A percentile compares a stretch with the other conserved stretches of the same genome.
phyloP scores from a whole-genome alignment of 2,113 vertebrate species.

The Chloropsis hardwickii region DNA sequence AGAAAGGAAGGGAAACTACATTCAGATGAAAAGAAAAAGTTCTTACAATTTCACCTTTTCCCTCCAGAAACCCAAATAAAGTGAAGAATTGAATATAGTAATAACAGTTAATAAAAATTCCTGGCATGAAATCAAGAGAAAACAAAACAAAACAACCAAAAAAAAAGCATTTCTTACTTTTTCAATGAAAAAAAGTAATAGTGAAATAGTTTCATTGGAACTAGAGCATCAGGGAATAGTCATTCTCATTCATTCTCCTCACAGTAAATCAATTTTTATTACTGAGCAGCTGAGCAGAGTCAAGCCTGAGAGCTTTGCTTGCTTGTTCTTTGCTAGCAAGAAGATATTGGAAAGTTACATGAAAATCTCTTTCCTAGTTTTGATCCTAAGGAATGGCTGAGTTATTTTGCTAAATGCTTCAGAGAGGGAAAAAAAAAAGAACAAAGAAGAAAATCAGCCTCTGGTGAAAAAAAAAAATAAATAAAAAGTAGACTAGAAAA shows the following conservation, averaged over 20 bases:
- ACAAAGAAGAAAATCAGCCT: neutral
- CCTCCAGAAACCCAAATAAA: neutral
- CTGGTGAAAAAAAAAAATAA: neutral
- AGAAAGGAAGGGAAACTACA: neutral
- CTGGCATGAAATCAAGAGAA: neutral
- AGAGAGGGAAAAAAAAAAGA: neutral
- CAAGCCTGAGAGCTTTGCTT: neutral
- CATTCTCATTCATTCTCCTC: neutral
- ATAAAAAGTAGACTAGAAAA: neutral
- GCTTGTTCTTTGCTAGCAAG: neutral
- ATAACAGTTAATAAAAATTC: neutral
- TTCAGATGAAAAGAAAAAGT: neutral
- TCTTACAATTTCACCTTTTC: neutral
- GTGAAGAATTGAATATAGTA: neutral
- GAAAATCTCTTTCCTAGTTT: neutral
- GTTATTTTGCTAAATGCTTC: neutral
- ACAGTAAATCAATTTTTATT: neutral
- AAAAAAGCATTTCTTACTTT: neutral
- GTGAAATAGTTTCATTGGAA: neutral
- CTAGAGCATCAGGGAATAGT: neutral
- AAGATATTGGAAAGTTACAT: neutral
- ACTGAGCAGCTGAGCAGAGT: neutral
- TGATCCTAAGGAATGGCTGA: neutral
- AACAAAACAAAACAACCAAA: neutral
- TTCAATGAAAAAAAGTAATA: neutral